Conservation (phyloP, 2,113 vertebrate species). For the Laticauda colubrina region DNA sequence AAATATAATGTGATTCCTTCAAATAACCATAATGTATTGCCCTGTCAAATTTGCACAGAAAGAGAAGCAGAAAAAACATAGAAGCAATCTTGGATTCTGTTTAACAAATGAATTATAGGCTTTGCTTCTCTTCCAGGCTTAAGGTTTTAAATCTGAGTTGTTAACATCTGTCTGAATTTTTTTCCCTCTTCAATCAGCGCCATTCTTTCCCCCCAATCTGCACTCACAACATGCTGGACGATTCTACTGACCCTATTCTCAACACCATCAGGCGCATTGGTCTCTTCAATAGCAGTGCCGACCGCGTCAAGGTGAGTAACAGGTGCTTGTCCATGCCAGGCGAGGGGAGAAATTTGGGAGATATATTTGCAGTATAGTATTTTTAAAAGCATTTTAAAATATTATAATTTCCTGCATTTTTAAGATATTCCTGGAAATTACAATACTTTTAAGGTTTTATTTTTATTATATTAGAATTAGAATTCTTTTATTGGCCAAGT, state of each 20-base stretch:
- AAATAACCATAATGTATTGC: neutral
- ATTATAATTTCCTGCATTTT: neutral
- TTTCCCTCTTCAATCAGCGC: conserved; percentile 63
- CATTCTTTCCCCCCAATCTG: conserved; percentile 86
- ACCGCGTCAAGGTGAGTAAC: conserved; percentile 82
- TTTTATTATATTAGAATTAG: too few species aligned
- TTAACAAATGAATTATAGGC: neutral
- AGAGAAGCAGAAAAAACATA: too few species aligned
- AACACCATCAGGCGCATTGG: conserved; percentile 86
- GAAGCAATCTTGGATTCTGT: too few species aligned
- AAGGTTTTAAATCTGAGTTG: neutral
- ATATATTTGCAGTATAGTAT: neutral
- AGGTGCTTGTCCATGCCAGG: fast-evolving
- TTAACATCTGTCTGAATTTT: neutral
- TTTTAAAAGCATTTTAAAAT: neutral
- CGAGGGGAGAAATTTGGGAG: neutral
- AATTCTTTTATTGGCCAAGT: too few species aligned
- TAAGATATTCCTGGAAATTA: neutral
- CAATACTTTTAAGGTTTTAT: too few species aligned
- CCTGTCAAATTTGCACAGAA: neutral
- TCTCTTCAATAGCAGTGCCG: conserved; percentile 86
- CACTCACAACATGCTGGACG: conserved; percentile 93
- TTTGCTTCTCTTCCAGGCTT: neutral
- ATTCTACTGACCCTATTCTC: conserved; percentile 86
- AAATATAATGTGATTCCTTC: neutral